phyloP scores from a whole-genome alignment of 2,888 invertebrate genomes.

The Miltochrista miniata region DNA sequence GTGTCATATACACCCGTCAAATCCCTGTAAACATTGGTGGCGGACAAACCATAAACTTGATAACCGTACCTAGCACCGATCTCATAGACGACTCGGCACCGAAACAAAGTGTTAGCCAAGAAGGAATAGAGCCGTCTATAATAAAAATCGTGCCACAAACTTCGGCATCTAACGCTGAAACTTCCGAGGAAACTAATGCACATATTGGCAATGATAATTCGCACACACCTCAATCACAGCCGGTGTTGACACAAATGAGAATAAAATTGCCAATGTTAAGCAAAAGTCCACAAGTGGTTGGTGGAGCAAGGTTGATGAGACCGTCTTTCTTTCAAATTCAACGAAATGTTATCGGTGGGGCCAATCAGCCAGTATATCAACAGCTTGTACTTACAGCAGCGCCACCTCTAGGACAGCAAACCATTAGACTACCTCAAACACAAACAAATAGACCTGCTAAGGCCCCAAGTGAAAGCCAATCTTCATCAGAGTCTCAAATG shows the following conservation, averaged over 20 bases:
- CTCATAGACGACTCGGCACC: slow-evolving; percentile 66
- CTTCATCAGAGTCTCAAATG: slow-evolving; percentile 83
- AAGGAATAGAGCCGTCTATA: slow-evolving; percentile 70
- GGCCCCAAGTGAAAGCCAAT: slow-evolving; percentile 59
- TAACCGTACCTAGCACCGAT: slow-evolving; percentile 79
- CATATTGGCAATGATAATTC: slow-evolving; percentile 54
- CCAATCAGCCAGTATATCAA: slow-evolving; percentile 80
- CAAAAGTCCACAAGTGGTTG: slow-evolving; percentile 81
- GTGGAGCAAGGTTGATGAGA: slow-evolving; percentile 82
- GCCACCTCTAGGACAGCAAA: slow-evolving; percentile 72
- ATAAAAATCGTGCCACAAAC: slow-evolving; percentile 76
- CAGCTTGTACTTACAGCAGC: slow-evolving; percentile 78
- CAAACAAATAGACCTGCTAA: slow-evolving; percentile 57
- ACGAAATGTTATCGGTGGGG: slow-evolving; percentile 83
- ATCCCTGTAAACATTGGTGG: slow-evolving; percentile 85
- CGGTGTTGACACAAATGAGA: slow-evolving; percentile 80
- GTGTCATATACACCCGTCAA: slow-evolving; percentile 89
- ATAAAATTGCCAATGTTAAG: slow-evolving; percentile 80
- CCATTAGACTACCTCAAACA: slow-evolving; percentile 67
- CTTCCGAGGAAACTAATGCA: slow-evolving; percentile 57
- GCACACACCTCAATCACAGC: slow-evolving; percentile 61
- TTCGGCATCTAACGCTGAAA: slow-evolving; percentile 44
- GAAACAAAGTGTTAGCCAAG: slow-evolving; percentile 59
- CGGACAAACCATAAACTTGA: slow-evolving; percentile 84
- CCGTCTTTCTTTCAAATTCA: slow-evolving; percentile 85